Evolutionary conservation across 2,888 invertebrate species (phyloP).

Genomic region (Idaea aversata): DNA sequence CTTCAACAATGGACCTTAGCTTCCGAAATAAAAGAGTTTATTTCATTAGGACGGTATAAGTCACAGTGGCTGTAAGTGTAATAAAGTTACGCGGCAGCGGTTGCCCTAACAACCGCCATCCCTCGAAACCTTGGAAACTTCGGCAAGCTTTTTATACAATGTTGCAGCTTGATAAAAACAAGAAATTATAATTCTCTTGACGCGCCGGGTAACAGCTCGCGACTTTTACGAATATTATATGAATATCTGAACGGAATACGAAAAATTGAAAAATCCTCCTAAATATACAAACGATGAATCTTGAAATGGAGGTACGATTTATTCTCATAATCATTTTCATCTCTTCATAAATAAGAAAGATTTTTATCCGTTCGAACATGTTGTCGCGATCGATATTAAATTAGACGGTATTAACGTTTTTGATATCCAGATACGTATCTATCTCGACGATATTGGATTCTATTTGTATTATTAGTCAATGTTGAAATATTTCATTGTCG

Average conservation of each 20-base stretch:
- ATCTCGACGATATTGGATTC: background rate
- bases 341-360: background rate
- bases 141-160: constrained; percentile 52
- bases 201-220: constrained; percentile 31
- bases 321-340: background rate
- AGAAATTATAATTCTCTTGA: constrained; percentile 42
- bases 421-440: constrained; percentile 7
- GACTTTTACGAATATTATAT: constrained; percentile 32
- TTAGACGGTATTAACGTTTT: constrained; percentile 1
- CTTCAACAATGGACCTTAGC: constrained; percentile 3
- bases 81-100: constrained; percentile 55
- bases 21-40: constrained; percentile 55
- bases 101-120: constrained; percentile 45
- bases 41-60: constrained; percentile 58
- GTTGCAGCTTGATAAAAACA: constrained; percentile 52
- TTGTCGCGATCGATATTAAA: background rate
- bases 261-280: constrained; percentile 23
- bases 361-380: background rate
- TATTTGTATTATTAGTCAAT: background rate
- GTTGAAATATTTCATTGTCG: no score
- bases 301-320: background rate
- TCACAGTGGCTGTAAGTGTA: constrained; percentile 55
- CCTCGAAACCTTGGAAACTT: constrained; percentile 52
- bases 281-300: constrained; percentile 9
- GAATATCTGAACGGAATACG: constrained; percentile 24